phyloP scores from a whole-genome alignment of 2,113 vertebrate species.

The Alethe castanea region DNA sequence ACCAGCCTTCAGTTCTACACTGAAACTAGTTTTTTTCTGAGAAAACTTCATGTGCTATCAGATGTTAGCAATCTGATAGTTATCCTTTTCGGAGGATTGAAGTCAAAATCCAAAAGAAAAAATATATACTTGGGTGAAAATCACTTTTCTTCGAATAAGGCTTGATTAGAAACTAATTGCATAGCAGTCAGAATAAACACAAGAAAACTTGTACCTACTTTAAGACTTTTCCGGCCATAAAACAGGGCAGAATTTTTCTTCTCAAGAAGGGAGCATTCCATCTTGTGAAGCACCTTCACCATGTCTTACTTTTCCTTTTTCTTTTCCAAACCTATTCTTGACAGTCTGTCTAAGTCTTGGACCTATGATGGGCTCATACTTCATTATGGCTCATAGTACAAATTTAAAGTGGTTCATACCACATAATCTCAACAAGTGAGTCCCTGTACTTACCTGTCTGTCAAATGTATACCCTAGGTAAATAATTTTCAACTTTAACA shows the following conservation, averaged over 20 bases:
- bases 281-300: neutral
- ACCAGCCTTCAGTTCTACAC: neutral
- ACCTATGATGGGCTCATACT: neutral
- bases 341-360: neutral
- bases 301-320: neutral
- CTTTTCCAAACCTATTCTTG: neutral
- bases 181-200: neutral
- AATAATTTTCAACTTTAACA: neutral
- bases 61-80: neutral
- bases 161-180: neutral
- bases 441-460: neutral
- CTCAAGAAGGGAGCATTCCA: neutral
- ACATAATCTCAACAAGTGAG: neutral
- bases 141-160: neutral
- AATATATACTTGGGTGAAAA: neutral
- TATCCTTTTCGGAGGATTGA: neutral
- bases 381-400: neutral
- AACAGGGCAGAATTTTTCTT: neutral
- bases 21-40: neutral
- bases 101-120: neutral
- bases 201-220: neutral
- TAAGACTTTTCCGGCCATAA: neutral
- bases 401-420: neutral
- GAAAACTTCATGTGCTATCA: neutral
- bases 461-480: neutral